Evolutionary conservation across 1,140 invertebrate species (phyloP).

Genomic region (Cotesia chilonis): DNA sequence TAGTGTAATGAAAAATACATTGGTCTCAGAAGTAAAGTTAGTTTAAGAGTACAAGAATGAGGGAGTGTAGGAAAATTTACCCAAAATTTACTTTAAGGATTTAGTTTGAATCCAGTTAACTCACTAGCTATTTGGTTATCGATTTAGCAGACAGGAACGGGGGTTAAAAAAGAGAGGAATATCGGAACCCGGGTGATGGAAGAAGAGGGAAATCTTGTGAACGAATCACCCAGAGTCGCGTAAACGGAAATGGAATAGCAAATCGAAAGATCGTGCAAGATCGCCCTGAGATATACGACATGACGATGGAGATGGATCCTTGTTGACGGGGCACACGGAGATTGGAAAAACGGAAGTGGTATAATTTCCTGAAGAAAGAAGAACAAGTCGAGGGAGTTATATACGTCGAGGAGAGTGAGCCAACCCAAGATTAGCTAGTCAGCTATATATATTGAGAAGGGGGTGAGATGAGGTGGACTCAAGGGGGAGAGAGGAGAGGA

Average conservation of each 20-base stretch:
- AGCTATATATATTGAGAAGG: conserved; percentile 34
- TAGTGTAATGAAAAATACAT: too few relatives aligned
- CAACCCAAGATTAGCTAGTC: conserved; percentile 33
- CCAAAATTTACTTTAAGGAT: background rate
- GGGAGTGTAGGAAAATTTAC: too few relatives aligned
- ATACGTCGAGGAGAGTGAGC: conserved; percentile 17
- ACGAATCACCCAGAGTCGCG: conserved; percentile 7
- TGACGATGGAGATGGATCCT: conserved; percentile 36
- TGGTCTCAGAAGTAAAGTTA: too few relatives aligned
- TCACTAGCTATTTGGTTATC: conserved; percentile 13
- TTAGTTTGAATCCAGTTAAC: conserved; percentile 7
- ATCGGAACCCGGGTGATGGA: background rate
- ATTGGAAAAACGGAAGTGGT: conserved; percentile 42
- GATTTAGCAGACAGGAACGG: conserved; percentile 9
- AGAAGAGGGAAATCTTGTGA: background rate
- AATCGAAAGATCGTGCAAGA: conserved; percentile 35
- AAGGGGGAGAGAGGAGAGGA: conserved; percentile 37
- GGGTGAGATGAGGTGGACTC: conserved; percentile 43
- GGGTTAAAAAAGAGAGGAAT: background rate
- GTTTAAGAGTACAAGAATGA: too few relatives aligned
- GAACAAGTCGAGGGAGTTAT: conserved; percentile 15
- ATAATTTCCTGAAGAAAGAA: conserved; percentile 39
- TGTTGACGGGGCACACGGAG: conserved; percentile 26
- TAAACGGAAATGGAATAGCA: conserved; percentile 38
- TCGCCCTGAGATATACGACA: conserved; percentile 27